Conservation (phyloP, 2,888 invertebrate species). For the Zaprionus bogoriensis region DNA sequence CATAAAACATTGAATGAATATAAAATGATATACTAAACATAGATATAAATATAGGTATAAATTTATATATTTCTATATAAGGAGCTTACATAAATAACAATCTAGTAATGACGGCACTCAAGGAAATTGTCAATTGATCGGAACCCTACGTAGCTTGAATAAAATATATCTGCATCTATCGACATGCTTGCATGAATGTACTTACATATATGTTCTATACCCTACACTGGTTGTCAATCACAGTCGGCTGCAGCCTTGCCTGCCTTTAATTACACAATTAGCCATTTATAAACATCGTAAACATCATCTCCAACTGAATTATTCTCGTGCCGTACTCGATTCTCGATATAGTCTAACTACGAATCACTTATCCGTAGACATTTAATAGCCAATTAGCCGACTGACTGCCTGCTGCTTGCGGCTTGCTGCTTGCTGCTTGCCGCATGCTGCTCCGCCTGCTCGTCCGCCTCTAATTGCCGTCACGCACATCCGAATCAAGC, state of each 20-base stretch:
- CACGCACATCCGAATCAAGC: constrained; percentile 36
- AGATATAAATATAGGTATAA: too few species aligned
- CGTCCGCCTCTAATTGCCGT: constrained; percentile 23
- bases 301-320: constrained; percentile 5
- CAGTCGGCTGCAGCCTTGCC: neutral
- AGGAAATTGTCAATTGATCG: too few species aligned
- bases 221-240: neutral
- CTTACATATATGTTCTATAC: neutral
- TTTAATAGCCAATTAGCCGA: constrained; percentile 39
- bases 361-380: constrained; percentile 34
- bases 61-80: too few species aligned
- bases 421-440: neutral
- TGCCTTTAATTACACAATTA: constrained; percentile 7
- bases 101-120: too few species aligned
- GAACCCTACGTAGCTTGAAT: too few species aligned
- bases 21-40: too few species aligned
- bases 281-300: constrained; percentile 1
- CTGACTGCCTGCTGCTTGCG: constrained; percentile 12
- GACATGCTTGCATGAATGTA: neutral
- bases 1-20: too few species aligned
- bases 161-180: too few species aligned
- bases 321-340: neutral
- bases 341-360: neutral
- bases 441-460: neutral
- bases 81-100: too few species aligned